Evolutionary conservation across 1,140 invertebrate species (phyloP).

Genomic region (Solenopsis fugax): DNA sequence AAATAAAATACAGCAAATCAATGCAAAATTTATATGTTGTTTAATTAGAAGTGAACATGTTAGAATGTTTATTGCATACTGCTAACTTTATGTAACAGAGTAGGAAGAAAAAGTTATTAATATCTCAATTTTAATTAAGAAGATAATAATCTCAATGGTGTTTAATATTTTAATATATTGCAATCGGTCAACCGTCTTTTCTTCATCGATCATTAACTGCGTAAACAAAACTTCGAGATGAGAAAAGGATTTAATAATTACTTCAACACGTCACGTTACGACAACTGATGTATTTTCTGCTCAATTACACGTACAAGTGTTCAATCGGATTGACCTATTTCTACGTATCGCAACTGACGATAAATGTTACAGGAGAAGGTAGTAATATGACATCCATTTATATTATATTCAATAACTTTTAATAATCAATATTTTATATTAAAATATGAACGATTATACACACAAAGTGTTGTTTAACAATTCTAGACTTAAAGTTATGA

Average conservation of each 20-base stretch:
- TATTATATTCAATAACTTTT: too few relatives aligned
- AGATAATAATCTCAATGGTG: neutral
- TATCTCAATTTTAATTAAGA: constrained; percentile 18
- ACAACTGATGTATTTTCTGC: constrained; percentile 41
- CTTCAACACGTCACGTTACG: constrained; percentile 9
- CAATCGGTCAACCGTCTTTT: neutral
- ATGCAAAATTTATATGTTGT: neutral
- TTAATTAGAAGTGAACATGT: neutral
- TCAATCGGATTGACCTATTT: constrained; percentile 1
- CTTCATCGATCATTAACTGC: constrained; percentile 40
- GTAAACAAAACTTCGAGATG: neutral
- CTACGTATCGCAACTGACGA: constrained; percentile 1
- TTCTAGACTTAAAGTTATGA: too few relatives aligned
- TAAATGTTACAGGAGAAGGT: neutral
- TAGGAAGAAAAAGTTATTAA: neutral
- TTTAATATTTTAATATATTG: constrained; percentile 10
- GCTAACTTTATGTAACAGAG: neutral
- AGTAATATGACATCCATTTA: too few relatives aligned
- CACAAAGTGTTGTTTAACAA: too few relatives aligned
- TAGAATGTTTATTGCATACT: neutral
- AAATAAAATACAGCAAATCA: neutral
- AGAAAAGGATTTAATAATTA: constrained; percentile 12
- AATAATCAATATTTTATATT: too few relatives aligned
- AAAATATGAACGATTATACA: too few relatives aligned
- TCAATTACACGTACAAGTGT: constrained; percentile 41